Conservation (phyloP, 2,113 vertebrate species). For the Cottus gobio region DNA sequence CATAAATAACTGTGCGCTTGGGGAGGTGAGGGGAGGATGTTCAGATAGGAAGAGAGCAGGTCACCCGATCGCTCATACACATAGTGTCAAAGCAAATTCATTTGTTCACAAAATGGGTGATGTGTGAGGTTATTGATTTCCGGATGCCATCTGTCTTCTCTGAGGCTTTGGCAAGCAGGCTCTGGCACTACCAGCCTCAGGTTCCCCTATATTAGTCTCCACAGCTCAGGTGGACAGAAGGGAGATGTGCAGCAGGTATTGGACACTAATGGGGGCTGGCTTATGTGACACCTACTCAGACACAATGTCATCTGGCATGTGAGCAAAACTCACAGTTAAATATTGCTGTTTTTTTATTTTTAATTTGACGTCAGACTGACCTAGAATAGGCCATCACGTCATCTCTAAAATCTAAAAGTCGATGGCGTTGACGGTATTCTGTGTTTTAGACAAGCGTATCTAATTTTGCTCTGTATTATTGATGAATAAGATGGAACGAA, state of each 20-base stretch:
- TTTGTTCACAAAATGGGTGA: slow-evolving; percentile 83
- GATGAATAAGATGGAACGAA: neutral
- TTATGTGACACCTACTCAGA: slow-evolving; percentile 40
- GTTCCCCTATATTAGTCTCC: slow-evolving; percentile 49
- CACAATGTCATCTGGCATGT: slow-evolving; percentile 27
- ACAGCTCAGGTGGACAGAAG: slow-evolving; percentile 62
- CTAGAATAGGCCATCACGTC: neutral
- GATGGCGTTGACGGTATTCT: neutral
- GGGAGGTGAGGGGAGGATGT: slow-evolving; percentile 77
- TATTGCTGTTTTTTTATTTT: neutral
- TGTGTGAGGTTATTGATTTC: slow-evolving; percentile 82
- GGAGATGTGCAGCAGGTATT: slow-evolving; percentile 52
- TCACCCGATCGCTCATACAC: slow-evolving; percentile 80
- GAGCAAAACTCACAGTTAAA: slow-evolving; percentile 6
- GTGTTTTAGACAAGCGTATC: neutral
- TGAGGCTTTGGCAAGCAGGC: slow-evolving; percentile 69
- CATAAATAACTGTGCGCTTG: slow-evolving; percentile 79
- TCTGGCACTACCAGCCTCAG: slow-evolving; percentile 74
- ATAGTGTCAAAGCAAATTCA: slow-evolving; percentile 82
- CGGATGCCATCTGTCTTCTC: slow-evolving; percentile 78
- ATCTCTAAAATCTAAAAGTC: neutral
- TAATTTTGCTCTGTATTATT: neutral
- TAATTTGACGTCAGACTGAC: slow-evolving; percentile 2
- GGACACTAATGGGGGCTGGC: slow-evolving; percentile 48
- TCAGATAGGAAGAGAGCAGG: slow-evolving; percentile 79